Evolutionary conservation across 2,888 invertebrate species (phyloP).

Genomic region (Eutolmus rufibarbis): DNA sequence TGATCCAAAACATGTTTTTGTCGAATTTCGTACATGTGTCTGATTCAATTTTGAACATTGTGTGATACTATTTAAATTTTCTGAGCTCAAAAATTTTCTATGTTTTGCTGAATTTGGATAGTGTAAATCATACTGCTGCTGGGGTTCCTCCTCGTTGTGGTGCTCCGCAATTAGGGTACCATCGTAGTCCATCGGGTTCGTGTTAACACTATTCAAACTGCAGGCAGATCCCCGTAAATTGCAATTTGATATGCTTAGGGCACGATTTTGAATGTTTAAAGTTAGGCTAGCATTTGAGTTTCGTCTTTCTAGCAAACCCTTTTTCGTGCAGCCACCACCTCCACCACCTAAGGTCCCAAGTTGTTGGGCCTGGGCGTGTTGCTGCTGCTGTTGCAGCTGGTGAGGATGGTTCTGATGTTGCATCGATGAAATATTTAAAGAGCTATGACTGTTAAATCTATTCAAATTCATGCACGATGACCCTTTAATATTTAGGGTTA

Average conservation of each 20-base stretch:
- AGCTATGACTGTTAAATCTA: constrained; percentile 68
- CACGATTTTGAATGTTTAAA: constrained; percentile 70
- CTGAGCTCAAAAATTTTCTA: constrained; percentile 61
- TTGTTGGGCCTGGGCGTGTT: neutral
- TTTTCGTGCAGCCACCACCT: constrained; percentile 53
- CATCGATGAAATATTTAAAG: constrained; percentile 59
- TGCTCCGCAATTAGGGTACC: constrained; percentile 21
- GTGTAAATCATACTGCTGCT: constrained; percentile 43
- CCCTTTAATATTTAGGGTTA: constrained; percentile 77
- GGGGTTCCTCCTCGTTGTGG: constrained; percentile 6
- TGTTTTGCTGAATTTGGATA: constrained; percentile 50
- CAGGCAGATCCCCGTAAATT: constrained; percentile 64
- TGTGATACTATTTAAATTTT: constrained; percentile 55
- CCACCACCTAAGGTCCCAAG: neutral
- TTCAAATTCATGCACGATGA: constrained; percentile 62
- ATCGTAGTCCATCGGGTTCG: constrained; percentile 47
- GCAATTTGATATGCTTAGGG: constrained; percentile 66
- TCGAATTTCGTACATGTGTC: constrained; percentile 53
- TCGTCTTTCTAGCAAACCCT: constrained; percentile 81
- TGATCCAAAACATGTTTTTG: constrained; percentile 60
- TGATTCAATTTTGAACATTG: constrained; percentile 57
- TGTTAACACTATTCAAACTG: constrained; percentile 62
- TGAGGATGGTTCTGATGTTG: constrained; percentile 55
- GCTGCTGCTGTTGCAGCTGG: neutral
- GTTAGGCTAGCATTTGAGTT: constrained; percentile 92